Evolutionary conservation across 92 coral and sea anemone species (phyloP), one percentile per base, ranked within the genome.

Genomic region (Micromussa lordhowensis): DNA sequence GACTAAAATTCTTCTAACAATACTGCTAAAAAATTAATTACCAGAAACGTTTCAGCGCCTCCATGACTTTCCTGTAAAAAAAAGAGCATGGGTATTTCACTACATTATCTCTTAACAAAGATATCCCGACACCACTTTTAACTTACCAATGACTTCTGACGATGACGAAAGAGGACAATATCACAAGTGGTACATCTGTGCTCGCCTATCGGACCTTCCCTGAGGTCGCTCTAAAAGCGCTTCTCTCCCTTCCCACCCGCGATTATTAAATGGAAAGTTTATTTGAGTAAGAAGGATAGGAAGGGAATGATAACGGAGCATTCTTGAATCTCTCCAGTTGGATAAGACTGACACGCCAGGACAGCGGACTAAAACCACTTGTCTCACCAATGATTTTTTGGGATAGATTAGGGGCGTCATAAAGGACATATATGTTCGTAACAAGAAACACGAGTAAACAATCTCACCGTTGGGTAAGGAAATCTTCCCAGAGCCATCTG

Each of bases 401-500:
- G 51, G 22, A 55, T 55, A 1, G 16, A 55, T 16, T 15, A 15
- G 22, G 6, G 61, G 21, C 61, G 6, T 15, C 6, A 5, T 3
- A 15, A 55, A 0, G 61, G 18, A 15, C 22, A 15, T 55, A 1
- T 8, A 24, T 24, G 13, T 72, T 44, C 3, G 5, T 30, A 54
- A 30, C 1, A 32, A 36, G 49, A 28, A 30, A 31, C 29, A n/a
- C n/a, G n/a, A 85, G 35, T 28, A 26, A 81, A 66, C 32, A 32
- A 14, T 1, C 85, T 73, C 89, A 95, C 99, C 97, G 94, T 92
- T 55, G 94, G 93, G 44, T 97, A 97, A 22, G 99, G 99, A 78
- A 97, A 97, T 78, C 96, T 91, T 53, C 99, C 99, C 57, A 95
- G 80, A 61, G 98, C 98, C 98, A 95, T 95, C 95, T 95, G 91